Conservation (phyloP, 2,888 invertebrate species). For the Orthonevra nobilis region DNA sequence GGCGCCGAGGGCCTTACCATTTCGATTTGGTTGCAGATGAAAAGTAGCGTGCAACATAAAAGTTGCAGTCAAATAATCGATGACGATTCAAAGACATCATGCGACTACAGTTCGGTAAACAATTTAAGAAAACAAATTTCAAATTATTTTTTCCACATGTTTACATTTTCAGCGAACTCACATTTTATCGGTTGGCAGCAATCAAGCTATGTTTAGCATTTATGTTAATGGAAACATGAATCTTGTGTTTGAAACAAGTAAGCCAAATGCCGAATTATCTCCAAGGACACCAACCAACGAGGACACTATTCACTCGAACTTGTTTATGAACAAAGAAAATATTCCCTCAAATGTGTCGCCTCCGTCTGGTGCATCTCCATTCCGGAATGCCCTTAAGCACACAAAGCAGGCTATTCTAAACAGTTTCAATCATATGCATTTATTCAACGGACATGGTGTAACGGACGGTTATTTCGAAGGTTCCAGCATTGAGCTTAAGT, state of each 20-base stretch:
- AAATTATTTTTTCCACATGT: background rate
- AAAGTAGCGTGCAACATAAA: constrained; percentile 74
- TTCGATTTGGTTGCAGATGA: constrained; percentile 78
- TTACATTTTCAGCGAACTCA: constrained; percentile 79
- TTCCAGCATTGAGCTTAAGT: constrained; percentile 75
- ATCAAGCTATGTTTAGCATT: constrained; percentile 78
- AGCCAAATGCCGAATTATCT: constrained; percentile 75
- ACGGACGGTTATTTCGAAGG: constrained; percentile 74
- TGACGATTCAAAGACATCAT: constrained; percentile 76
- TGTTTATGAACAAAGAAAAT: constrained; percentile 51
- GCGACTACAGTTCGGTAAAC: constrained; percentile 75
- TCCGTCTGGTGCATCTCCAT: constrained; percentile 65
- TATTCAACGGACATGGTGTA: constrained; percentile 75
- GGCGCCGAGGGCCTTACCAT: constrained; percentile 77
- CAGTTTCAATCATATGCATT: constrained; percentile 77
- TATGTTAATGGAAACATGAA: constrained; percentile 77
- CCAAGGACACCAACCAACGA: constrained; percentile 46
- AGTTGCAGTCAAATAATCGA: constrained; percentile 75
- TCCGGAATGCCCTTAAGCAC: constrained; percentile 77
- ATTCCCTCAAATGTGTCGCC: constrained; percentile 49
- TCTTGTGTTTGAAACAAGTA: constrained; percentile 76
- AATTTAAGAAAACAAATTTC: background rate
- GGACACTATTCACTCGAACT: constrained; percentile 15
- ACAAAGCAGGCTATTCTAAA: constrained; percentile 77
- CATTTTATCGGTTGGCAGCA: constrained; percentile 78